A percentile compares a stretch with the other conserved stretches of the same genome.
Conservation (phyloP, 1,140 invertebrate genomes). For the Euschistus heros region DNA sequence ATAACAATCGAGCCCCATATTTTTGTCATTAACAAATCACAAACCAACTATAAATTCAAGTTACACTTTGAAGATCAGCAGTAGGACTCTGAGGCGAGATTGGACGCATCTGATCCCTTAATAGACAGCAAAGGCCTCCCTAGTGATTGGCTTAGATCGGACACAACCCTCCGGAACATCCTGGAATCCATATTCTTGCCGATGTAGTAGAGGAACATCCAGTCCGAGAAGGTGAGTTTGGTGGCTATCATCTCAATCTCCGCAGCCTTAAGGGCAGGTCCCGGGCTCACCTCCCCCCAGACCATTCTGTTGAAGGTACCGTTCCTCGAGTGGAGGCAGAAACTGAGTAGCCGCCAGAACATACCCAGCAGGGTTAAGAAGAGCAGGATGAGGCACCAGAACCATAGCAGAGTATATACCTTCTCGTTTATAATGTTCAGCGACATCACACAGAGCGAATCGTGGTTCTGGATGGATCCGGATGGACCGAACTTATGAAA, state of each 20-base stretch:
- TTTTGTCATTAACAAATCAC: too few relatives aligned
- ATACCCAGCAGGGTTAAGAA: conserved; percentile 61
- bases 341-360: conserved; percentile 57
- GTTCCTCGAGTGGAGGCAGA: conserved; percentile 41
- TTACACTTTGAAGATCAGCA: not conserved
- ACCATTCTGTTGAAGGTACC: conserved; percentile 16
- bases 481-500: conserved; percentile 49
- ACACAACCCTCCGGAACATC: not conserved
- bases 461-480: conserved; percentile 45
- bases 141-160: not conserved
- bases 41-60: not conserved
- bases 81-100: not conserved
- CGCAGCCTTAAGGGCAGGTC: conserved; percentile 57
- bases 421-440: conserved; percentile 75
- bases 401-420: conserved; percentile 65
- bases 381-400: conserved; percentile 60
- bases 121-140: not conserved
- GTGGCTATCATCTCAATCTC: conserved; percentile 66
- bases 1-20: too few relatives aligned
- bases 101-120: not conserved
- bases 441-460: conserved; percentile 60
- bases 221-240: conserved; percentile 79
- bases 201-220: conserved; percentile 84
- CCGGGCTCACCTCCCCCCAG: conserved; percentile 43
- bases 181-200: conserved; percentile 66